A percentile compares a stretch with the other conserved stretches of the same genome.
phyloP scores from a whole-genome alignment of 2,888 invertebrate genomes.

The Sesamia inferens region DNA sequence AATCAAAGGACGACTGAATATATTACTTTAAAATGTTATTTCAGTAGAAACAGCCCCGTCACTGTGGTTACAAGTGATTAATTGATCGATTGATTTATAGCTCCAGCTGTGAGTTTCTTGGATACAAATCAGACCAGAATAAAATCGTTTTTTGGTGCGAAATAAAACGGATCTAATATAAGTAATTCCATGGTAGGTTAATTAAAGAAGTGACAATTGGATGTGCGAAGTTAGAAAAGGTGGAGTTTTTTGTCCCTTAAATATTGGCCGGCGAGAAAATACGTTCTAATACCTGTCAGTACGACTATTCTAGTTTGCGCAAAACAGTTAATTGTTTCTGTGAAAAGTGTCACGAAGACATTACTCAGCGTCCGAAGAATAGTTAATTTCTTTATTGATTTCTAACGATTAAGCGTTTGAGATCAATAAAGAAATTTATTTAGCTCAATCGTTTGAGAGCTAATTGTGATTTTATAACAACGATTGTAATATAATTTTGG shows the following conservation, averaged over 20 bases:
- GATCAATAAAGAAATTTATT: not conserved
- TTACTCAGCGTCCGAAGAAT: no score
- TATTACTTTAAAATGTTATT: slow-evolving; percentile 54
- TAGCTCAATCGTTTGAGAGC: not conserved
- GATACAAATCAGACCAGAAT: slow-evolving; percentile 40
- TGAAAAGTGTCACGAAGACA: no score
- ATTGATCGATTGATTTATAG: slow-evolving; percentile 70
- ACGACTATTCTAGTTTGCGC: no score
- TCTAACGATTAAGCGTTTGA: not conserved
- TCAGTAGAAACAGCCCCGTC: slow-evolving; percentile 37
- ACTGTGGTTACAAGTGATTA: slow-evolving; percentile 64
- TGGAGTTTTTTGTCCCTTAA: not conserved
- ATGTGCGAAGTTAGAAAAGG: not conserved
- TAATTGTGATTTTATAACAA: not conserved
- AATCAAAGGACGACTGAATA: slow-evolving; percentile 43
- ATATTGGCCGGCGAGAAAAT: not conserved
- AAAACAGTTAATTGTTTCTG: no score
- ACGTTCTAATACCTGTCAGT: no score
- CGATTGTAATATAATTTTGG: not conserved
- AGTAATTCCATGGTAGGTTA: slow-evolving; percentile 5
- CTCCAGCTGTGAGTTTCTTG: slow-evolving; percentile 14
- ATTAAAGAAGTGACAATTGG: slow-evolving; percentile 25
- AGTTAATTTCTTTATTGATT: not conserved
- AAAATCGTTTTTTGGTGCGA: slow-evolving; percentile 30
- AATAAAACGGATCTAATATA: slow-evolving; percentile 11